Evolutionary conservation across 2,888 invertebrate species (phyloP).

Genomic region (Caradrina kadenii): DNA sequence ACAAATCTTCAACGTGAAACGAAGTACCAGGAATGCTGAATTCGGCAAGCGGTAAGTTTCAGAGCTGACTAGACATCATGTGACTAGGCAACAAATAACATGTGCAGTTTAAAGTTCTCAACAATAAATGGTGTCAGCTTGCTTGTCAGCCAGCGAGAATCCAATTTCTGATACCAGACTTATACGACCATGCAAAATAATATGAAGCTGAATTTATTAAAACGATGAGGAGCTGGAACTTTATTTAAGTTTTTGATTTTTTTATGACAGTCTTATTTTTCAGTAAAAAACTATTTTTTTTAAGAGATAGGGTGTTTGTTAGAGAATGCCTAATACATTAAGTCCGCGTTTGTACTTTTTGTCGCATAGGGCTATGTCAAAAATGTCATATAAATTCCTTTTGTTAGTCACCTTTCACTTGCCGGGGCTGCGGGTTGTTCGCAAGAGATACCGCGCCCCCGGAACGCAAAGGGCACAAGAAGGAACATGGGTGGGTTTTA

Average conservation of each 20-base stretch:
- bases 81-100: slow-evolving; percentile 32
- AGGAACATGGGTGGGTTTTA: too few relatives aligned
- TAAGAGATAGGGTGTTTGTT: too few relatives aligned
- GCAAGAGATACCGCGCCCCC: too few relatives aligned
- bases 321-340: too few relatives aligned
- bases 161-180: slow-evolving; percentile 53
- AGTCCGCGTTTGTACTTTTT: too few relatives aligned
- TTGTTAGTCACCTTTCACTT: too few relatives aligned
- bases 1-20: slow-evolving; percentile 9
- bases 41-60: slow-evolving; percentile 30
- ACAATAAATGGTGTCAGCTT: slow-evolving; percentile 61
- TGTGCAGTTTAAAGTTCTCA: slow-evolving; percentile 49
- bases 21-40: slow-evolving; percentile 49
- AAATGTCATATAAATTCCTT: too few relatives aligned
- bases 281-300: too few relatives aligned
- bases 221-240: slow-evolving; percentile 13
- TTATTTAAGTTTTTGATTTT: not conserved
- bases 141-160: slow-evolving; percentile 41
- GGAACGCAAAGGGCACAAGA: too few relatives aligned
- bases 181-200: slow-evolving; percentile 35
- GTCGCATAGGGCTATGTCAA: too few relatives aligned
- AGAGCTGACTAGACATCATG: slow-evolving; percentile 43
- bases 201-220: slow-evolving; percentile 41
- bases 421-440: too few relatives aligned
- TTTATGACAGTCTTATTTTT: slow-evolving; percentile 5